Conservation (phyloP, 1,140 invertebrate species). For the Penaeus chinensis region DNA sequence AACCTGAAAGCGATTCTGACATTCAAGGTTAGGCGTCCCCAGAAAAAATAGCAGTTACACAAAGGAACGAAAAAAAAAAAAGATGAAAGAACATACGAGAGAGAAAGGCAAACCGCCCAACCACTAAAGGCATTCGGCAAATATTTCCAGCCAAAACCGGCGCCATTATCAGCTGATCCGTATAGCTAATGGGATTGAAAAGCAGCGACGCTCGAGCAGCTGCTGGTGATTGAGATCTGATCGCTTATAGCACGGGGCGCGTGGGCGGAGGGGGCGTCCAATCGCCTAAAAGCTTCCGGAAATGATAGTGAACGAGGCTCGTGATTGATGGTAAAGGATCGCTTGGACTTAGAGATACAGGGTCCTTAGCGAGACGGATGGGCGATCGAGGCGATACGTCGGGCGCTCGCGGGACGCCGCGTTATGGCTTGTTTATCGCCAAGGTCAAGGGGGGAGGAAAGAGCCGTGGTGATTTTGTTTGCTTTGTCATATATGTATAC, state of each 20-base stretch:
- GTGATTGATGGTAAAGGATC: no score
- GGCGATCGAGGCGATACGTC: no score
- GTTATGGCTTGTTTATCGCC: no score
- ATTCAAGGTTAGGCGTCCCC: no score
- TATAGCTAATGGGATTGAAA: conserved; percentile 22
- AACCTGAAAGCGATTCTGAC: no score
- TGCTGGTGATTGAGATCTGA: conserved; percentile 14
- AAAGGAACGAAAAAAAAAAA: background rate
- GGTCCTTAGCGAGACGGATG: no score
- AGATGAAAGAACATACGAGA: background rate
- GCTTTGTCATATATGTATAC: no score
- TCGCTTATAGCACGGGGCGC: background rate
- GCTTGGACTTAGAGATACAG: no score
- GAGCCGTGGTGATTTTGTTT: no score
- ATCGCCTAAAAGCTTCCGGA: conserved; percentile 5
- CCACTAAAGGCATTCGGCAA: background rate
- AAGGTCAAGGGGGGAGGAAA: no score
- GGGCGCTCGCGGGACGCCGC: no score
- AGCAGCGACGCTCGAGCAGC: background rate
- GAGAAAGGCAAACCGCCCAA: background rate
- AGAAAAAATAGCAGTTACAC: no score
- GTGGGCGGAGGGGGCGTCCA: conserved; percentile 1
- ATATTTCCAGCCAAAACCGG: background rate
- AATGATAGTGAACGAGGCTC: background rate
- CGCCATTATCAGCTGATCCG: conserved; percentile 2